Percentiles rank a stretch among this genome's conserved stretches.
Conservation (phyloP, 2,797 vertebrate genomes). For the Rhinoraja longicauda region DNA sequence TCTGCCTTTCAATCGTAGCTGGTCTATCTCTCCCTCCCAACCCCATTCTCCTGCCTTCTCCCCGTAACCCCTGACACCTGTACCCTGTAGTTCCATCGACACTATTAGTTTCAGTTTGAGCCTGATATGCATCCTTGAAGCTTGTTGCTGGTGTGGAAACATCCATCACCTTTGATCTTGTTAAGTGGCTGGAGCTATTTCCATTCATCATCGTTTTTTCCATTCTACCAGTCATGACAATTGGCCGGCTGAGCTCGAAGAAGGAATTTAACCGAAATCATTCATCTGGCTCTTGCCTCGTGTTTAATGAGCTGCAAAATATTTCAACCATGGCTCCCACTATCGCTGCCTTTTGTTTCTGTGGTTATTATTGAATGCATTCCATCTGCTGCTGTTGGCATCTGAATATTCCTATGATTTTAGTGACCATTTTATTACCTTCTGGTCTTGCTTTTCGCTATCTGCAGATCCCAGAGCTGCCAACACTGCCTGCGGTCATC, state of each 20-base stretch:
- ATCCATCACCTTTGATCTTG: not conserved
- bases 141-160: not conserved
- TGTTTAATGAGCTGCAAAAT: conserved; percentile 4
- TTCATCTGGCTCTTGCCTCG: conserved; percentile 17
- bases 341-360: conserved; percentile 14
- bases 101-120: not conserved
- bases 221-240: conserved; percentile 31
- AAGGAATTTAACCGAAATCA: not conserved
- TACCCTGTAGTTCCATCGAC: not conserved
- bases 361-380: conserved; percentile 29
- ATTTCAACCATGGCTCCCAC: conserved; percentile 4
- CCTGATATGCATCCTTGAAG: not conserved
- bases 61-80: too few relatives aligned
- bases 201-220: not conserved
- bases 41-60: too few relatives aligned
- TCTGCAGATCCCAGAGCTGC: not conserved
- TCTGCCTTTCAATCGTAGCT: too few relatives aligned
- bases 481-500: not conserved
- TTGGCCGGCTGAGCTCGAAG: not conserved
- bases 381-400: not conserved
- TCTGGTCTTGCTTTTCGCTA: not conserved
- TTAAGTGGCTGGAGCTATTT: not conserved
- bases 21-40: too few relatives aligned
- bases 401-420: conserved; percentile 1
- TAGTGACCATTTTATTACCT: not conserved